These are phyloP conservation scores for Emmelina monodactyla DNA, from an alignment of 2,888 invertebrate genomes.

Conservation along the genomic window DNA sequence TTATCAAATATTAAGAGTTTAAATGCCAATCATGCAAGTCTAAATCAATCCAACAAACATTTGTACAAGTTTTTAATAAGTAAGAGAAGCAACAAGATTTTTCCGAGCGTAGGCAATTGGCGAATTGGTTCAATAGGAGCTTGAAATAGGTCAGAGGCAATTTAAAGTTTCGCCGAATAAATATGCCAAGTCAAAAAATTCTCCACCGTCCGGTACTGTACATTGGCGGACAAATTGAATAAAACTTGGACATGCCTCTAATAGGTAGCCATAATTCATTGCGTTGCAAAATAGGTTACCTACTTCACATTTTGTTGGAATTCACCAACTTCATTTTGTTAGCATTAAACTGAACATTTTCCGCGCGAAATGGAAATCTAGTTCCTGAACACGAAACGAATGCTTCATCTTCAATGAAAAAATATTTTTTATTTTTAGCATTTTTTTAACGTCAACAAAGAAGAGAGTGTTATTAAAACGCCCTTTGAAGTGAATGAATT, in stretches of 20 bases:
- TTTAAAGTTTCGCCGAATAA: constrained; percentile 60
- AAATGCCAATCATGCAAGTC: too few species aligned
- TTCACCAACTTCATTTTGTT: too few species aligned
- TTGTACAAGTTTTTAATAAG: too few species aligned
- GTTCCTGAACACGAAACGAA: too few species aligned
- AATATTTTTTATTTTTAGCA: constrained; percentile 30
- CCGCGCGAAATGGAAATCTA: too few species aligned
- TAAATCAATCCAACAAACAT: too few species aligned
- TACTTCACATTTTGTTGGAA: too few species aligned
- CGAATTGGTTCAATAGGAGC: constrained; percentile 46
- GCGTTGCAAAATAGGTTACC: neutral
- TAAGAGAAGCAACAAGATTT: neutral
- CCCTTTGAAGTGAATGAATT: constrained; percentile 57
- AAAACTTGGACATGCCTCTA: constrained; percentile 17
- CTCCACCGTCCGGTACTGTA: constrained; percentile 29
- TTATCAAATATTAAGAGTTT: too few species aligned
- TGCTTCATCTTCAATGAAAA: constrained; percentile 18
- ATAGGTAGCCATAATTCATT: neutral
- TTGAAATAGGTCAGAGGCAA: constrained; percentile 56
- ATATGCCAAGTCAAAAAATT: constrained; percentile 48
- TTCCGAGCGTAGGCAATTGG: constrained; percentile 34
- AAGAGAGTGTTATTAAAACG: constrained; percentile 47
- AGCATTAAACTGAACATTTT: too few species aligned
- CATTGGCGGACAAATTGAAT: constrained; percentile 27
- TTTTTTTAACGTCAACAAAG: constrained; percentile 47